These are phyloP conservation scores for Halesus radiatus DNA, from an alignment of 1,140 invertebrate species.

Conservation along the genomic window DNA sequence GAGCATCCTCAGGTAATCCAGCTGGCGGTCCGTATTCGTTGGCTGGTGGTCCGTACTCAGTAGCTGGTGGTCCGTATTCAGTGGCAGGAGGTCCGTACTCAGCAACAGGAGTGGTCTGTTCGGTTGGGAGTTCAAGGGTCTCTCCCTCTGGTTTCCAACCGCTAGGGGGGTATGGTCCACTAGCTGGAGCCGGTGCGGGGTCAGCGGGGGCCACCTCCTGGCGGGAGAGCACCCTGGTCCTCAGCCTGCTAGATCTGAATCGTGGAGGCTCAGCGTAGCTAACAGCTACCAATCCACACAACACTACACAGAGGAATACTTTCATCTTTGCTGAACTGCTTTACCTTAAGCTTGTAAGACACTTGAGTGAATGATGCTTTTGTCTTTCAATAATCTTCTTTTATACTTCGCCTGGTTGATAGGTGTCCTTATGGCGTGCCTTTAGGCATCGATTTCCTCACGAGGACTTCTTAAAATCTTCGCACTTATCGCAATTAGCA, in stretches of 20 bases:
- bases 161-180: slow-evolving; percentile 57
- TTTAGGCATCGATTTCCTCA: not conserved
- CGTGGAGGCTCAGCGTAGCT: slow-evolving; percentile 34
- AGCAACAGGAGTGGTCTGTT: slow-evolving; percentile 62
- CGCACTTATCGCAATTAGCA: slow-evolving; percentile 7
- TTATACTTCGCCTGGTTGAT: slow-evolving; percentile 1
- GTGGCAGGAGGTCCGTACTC: slow-evolving; percentile 1
- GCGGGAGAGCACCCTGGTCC: slow-evolving; percentile 43
- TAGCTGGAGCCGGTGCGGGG: not conserved
- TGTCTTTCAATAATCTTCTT: not conserved
- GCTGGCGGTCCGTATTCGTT: slow-evolving; percentile 6
- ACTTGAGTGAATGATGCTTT: slow-evolving; percentile 16
- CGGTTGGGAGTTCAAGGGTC: slow-evolving; percentile 63
- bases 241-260: slow-evolving; percentile 41
- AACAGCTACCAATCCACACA: slow-evolving; percentile 7
- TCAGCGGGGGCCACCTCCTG: slow-evolving; percentile 42
- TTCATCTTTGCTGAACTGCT: slow-evolving; percentile 40
- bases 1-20: not conserved
- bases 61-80: slow-evolving; percentile 63
- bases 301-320: slow-evolving; percentile 17
- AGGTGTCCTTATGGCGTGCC: not conserved
- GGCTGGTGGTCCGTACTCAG: slow-evolving; percentile 1
- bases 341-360: not conserved
- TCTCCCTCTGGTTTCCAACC: slow-evolving; percentile 62
- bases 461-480: not conserved